Evolutionary conservation across 2,113 vertebrate species (phyloP).

Genomic region (Neopipo cinnamomea): DNA sequence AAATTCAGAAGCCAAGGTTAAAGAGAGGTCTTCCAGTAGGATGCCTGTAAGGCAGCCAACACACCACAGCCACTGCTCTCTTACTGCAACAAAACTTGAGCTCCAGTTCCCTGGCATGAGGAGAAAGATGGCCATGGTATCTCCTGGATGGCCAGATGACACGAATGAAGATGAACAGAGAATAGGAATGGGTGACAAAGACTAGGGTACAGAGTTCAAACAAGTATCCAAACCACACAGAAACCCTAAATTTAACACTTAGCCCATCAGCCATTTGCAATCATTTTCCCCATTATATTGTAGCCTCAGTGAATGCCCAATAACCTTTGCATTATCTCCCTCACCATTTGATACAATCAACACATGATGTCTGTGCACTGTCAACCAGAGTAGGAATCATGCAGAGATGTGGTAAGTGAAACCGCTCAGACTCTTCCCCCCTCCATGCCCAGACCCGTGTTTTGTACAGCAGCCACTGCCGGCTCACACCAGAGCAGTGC

Average conservation of each 20-base stretch:
- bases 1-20: background rate
- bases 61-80: rapidly evolving
- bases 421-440: background rate
- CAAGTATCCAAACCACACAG: background rate
- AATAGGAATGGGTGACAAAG: background rate
- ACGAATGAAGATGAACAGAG: background rate
- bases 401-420: background rate
- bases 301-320: background rate
- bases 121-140: background rate
- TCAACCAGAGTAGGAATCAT: background rate
- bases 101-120: background rate
- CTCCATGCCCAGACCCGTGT: background rate
- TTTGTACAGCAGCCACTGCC: background rate
- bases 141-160: background rate
- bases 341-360: background rate
- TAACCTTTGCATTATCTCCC: background rate
- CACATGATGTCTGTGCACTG: background rate
- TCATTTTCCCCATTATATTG: background rate
- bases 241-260: background rate
- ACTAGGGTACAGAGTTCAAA: background rate
- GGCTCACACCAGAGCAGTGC: background rate
- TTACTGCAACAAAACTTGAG: background rate
- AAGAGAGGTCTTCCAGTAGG: background rate
- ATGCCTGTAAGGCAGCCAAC: background rate
- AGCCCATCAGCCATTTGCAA: background rate